These are phyloP conservation scores for Nomada hirtipes DNA, from an alignment of 2,888 invertebrate species.

Conservation along the genomic window DNA sequence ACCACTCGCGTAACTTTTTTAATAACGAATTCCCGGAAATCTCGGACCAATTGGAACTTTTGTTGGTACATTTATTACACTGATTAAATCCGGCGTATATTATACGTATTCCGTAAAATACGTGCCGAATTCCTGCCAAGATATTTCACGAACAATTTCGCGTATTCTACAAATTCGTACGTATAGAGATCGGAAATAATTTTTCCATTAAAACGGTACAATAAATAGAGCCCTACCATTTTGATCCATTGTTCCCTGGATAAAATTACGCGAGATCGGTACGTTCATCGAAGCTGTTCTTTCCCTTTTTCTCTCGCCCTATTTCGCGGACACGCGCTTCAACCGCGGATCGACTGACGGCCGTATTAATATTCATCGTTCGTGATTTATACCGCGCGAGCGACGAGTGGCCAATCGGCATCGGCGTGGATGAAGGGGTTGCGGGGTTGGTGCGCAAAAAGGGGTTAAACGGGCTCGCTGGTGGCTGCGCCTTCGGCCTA, in stretches of 20 bases:
- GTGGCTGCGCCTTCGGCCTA: conserved; percentile 49
- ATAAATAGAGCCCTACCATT: neutral
- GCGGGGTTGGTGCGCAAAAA: conserved; percentile 6
- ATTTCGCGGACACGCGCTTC: neutral
- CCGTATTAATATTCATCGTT: conserved; percentile 55
- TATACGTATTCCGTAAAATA: no score
- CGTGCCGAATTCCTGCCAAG: no score
- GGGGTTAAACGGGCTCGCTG: conserved; percentile 21
- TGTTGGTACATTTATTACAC: neutral
- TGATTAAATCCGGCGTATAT: no score
- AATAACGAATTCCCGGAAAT: neutral
- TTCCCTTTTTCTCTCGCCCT: neutral
- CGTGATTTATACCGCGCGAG: conserved; percentile 49
- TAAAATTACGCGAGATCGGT: neutral
- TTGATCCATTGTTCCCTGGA: neutral
- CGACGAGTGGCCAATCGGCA: conserved; percentile 48
- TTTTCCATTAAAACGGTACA: no score
- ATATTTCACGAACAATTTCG: no score
- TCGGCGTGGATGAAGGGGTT: neutral
- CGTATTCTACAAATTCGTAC: no score
- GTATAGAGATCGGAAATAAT: no score
- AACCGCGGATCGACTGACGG: neutral
- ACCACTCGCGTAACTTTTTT: conserved; percentile 4
- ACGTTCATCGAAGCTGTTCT: neutral
- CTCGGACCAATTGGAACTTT: conserved; percentile 9